Percentiles rank a stretch among this genome's conserved stretches.
These are phyloP conservation scores for Homalodisca vitripennis DNA, from an alignment of 1,140 invertebrate species.

Conservation along the genomic window DNA sequence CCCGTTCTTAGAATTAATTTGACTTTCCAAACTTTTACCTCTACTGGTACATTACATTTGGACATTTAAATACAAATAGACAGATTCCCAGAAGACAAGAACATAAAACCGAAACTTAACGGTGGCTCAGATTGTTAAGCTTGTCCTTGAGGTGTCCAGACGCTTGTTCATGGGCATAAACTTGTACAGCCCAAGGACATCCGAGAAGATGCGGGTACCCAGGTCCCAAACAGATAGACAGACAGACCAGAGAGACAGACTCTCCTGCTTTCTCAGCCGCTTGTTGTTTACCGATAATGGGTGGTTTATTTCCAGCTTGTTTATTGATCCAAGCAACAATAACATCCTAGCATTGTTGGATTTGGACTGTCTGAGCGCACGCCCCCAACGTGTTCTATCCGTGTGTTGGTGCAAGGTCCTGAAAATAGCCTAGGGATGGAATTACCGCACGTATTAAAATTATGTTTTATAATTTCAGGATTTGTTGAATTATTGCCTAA, in stretches of 20 bases:
- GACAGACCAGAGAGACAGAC: not conserved
- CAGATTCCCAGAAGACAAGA: not conserved
- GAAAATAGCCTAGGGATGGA: not conserved
- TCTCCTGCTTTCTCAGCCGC: not conserved
- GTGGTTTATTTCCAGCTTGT: constrained; percentile 21
- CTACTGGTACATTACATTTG: not conserved
- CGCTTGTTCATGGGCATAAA: not conserved
- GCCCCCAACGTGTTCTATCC: not conserved
- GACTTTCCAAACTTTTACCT: too few species aligned
- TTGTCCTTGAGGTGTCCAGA: not conserved
- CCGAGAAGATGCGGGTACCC: not conserved
- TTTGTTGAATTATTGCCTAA: not conserved
- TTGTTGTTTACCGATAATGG: constrained; percentile 21
- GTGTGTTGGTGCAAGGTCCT: not conserved
- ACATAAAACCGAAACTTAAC: not conserved
- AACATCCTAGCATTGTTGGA: not conserved
- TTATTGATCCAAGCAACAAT: constrained; percentile 7
- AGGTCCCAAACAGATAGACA: not conserved
- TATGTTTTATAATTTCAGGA: not conserved
- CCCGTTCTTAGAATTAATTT: too few species aligned
- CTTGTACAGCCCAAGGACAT: not conserved
- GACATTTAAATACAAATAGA: not conserved
- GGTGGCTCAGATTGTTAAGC: not conserved
- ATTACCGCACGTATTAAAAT: not conserved
- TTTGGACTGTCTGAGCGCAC: not conserved